Base-by-base conservation (phyloP, 2,888 invertebrate genomes). In the Adineta ricciae region DNA sequence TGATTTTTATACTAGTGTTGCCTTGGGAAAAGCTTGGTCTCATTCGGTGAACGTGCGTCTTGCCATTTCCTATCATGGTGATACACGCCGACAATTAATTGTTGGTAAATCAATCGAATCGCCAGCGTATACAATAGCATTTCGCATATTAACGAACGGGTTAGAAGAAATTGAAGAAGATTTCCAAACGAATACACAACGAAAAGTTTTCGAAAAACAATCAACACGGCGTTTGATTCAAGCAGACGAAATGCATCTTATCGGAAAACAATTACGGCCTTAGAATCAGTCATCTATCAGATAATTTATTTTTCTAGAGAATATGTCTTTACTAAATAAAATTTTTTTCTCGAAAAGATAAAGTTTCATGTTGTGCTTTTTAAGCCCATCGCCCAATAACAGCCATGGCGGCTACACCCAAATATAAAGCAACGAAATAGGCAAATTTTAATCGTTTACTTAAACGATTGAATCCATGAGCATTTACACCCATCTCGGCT, bases 91-190 rank as follows among this genome's bases (percentile, higher is more conserved):
- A 78, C 78, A 41, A 41, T 14, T 78, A 11, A 78, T 78, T 78
- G n/a, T 78, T 41, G 78, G 78, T n/a, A 78, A 78, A 78, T 78
- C 78, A 41, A 78, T 78, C 41, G 78, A 78, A 41, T 78, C 41
- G 5, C 78, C 78, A 8, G 78, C 24, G 2, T 78, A 78, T 41
- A n/a, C 41, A 19, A 78, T 78, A 41, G 0, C 78, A 41, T 78
- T 78, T 78, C 78, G 41, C 38, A 78, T 78, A 78, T n/a, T 41
- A 41, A 38, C 8, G 11, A 41, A 41, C 14, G 78, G 78, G 24
- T 41, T 78, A 41, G 78, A 41, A 41, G 78, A 78, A 41, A 41
- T 38, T 36, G 41, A 41, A 4, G 41, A 38, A 19, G 14, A 41
- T 41, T 2, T 41, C n/a, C 4, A 9, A 24, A 78, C 11, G 24